Conservation (phyloP, 2,888 invertebrate species). For the Pyrrhosoma nymphula region DNA sequence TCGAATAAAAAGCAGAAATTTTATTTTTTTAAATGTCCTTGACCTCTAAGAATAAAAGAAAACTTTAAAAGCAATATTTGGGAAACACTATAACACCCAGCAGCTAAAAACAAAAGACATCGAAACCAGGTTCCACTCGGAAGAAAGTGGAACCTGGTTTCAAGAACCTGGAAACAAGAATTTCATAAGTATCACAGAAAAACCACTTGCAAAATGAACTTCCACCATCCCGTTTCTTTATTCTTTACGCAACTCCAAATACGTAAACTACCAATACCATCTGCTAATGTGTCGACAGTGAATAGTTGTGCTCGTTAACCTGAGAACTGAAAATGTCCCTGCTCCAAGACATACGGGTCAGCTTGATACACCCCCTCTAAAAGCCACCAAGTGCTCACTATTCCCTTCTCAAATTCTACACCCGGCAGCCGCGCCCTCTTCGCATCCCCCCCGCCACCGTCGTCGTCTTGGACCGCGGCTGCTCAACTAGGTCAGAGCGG, state of each 20-base stretch:
- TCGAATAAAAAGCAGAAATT: too few relatives aligned
- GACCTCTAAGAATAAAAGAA: too few relatives aligned
- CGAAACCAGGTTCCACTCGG: too few relatives aligned
- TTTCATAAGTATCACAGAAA: too few relatives aligned
- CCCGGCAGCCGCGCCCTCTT: neutral
- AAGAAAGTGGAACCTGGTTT: too few relatives aligned
- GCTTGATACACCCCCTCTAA: neutral
- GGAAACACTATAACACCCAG: too few relatives aligned
- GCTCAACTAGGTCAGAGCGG: slow-evolving; percentile 64
- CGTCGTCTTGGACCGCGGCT: slow-evolving; percentile 72
- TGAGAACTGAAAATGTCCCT: neutral
- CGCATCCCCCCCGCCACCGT: slow-evolving; percentile 68
- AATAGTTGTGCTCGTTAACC: neutral
- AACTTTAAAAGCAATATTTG: too few relatives aligned
- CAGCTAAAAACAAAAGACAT: too few relatives aligned
- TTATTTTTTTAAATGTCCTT: too few relatives aligned
- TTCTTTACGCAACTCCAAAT: neutral
- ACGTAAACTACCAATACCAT: neutral
- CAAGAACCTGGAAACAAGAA: too few relatives aligned
- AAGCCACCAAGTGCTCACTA: neutral
- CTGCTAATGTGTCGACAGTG: neutral
- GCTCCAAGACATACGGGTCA: neutral
- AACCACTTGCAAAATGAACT: too few relatives aligned
- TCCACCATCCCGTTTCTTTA: neutral
- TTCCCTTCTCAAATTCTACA: neutral